Evolutionary conservation across 2,797 vertebrate genomes (phyloP), one percentile per base, ranked within the genome.

Genomic region (Pseudopleuronectes americanus): DNA sequence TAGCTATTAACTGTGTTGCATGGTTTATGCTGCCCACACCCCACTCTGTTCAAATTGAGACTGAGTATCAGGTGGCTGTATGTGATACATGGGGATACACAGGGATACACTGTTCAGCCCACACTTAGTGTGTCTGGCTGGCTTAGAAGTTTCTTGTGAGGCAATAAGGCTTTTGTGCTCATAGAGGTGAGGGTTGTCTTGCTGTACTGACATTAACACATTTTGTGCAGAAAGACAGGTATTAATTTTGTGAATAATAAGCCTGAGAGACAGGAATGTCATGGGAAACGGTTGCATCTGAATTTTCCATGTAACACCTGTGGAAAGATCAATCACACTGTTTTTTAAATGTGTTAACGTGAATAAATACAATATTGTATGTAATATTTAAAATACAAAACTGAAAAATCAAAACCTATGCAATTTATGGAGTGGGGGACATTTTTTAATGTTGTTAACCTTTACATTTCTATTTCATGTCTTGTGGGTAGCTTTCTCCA

Each of bases 21-120:
- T 31, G 7, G 51, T 60, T 80, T 67, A 22, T 51, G 24, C 66
- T 57, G 24, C 71, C 12, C 49, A 6, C 38, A 24, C 6, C 57
- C 21, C 17, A 52, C 73, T 68, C 43, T 54, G 14, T 77, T 66
- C 41, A 67, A 38, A 41, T 80, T 77, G 53, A 69, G 57, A 72
- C 75, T 57, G 72, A 79, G 58, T 76, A 74, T 84, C 74, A 80
- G 79, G 80, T 68, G 53, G 60, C 81, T 76, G 65, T 67, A 86
- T 82, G 70, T 24, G 52, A 26, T 54, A 26, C 51, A 52, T 71
- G 82, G 43, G 43, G 43, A 45, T 45, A 48, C 45, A 48, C 19
- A 80, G 78, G 81, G 74, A 76, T 86, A 53, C 71, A 71, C 81
- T 89, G 79, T 62, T 83, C 77, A 77, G 73, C 87, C 83, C 81